Base-by-base conservation (phyloP, 2,797 vertebrate genomes). In the Crenuchus spilurus region DNA sequence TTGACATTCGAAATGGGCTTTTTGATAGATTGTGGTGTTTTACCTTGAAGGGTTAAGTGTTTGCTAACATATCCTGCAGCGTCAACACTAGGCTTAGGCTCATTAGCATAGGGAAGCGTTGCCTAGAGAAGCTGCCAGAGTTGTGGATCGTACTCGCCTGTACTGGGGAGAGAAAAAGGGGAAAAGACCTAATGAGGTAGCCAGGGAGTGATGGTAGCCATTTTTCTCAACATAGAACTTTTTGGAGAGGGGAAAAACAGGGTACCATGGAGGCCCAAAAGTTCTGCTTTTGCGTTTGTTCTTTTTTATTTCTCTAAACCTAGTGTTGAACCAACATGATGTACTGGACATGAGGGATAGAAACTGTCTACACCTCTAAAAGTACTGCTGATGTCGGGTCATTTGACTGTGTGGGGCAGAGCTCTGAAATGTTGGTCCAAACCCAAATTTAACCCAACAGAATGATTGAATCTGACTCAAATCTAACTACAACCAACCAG, bases 81-180 rank as follows among this genome's bases (percentile, higher is more conserved):
- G 0, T 89, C 84, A 91, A 91, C 88, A 91, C 58, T 74, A 86
- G 81, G 84, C 88, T 88, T 86, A 84, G 72, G 82, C 82, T 87
- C 82, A 83, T 90, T 87, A 88, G 83, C 88, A 87, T 88, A 79
- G 82, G 62, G 87, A 90, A 88, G 87, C 82, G 70, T 86, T 78
- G 89, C 90, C 83, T 79, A 42, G 88, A 90, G 88, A 85, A 77
- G 84, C 74, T 75, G 72, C 81, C 46, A 75, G 75, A 46, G 18
- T 77, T 57, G 69, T 80, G 78, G 72, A 80, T 82, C 63, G 65
- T 77, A 75, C 75, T 79, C 46, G 61, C 74, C 70, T 75, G 72
- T 74, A 64, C 41, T 71, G 58, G 67, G 72, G 63, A 70, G 57
- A 70, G 51, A 74, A 76, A 64, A 68, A 30, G 44, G 63, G 72